phyloP scores from a whole-genome alignment of 2,797 vertebrate species.

The Platyrinchus mystaceus region DNA sequence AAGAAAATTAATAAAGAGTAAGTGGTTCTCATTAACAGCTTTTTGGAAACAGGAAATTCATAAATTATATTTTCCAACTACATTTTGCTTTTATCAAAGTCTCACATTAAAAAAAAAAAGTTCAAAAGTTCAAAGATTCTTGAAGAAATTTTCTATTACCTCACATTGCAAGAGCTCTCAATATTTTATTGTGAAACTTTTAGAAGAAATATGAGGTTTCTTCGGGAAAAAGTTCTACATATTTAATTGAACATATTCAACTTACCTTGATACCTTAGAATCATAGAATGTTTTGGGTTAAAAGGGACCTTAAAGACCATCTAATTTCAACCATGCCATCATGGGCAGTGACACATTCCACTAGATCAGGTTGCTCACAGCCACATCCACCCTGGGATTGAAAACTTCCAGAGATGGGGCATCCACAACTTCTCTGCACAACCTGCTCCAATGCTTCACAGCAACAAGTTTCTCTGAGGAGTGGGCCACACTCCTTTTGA shows the following conservation, averaged over 20 bases:
- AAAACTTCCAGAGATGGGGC: neutral
- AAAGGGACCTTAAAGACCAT: neutral
- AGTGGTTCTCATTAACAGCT: neutral
- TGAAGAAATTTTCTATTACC: neutral
- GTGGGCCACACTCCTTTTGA: neutral
- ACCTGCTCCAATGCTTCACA: neutral
- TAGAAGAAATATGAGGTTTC: neutral
- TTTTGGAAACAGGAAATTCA: neutral
- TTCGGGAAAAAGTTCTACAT: neutral
- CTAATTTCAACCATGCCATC: accelerated
- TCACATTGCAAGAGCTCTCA: neutral
- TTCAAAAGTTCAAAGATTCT: neutral
- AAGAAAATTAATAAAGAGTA: neutral
- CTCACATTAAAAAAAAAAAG: neutral
- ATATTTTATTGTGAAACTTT: neutral
- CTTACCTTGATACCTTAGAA: neutral
- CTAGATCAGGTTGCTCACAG: neutral
- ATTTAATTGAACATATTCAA: neutral
- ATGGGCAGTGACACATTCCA: neutral
- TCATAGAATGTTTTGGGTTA: neutral
- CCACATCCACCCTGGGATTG: neutral
- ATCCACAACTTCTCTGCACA: neutral
- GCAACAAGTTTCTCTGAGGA: neutral
- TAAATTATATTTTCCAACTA: neutral
- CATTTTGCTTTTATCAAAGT: neutral